Evolutionary conservation across 2,113 vertebrate species (phyloP).

Genomic region (Malurus cyaneus): DNA sequence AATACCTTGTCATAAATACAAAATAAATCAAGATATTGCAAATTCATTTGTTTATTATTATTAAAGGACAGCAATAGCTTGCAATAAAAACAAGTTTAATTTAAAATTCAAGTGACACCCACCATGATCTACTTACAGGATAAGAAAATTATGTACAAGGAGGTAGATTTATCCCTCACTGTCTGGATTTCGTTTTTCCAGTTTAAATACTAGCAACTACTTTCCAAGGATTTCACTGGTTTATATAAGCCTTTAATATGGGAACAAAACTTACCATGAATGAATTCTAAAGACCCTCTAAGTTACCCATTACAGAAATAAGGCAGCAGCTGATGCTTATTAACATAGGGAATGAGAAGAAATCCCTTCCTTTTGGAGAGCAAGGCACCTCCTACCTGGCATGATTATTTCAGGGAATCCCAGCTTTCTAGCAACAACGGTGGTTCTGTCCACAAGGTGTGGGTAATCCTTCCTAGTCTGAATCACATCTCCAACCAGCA

Average conservation of each 20-base stretch:
- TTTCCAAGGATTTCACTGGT: neutral
- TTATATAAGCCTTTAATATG: neutral
- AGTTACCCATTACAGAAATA: neutral
- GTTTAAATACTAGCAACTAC: neutral
- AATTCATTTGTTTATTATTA: neutral
- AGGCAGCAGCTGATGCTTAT: neutral
- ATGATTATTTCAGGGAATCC: slow-evolving; percentile 99
- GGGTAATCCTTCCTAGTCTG: slow-evolving; percentile 96
- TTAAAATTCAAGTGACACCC: neutral
- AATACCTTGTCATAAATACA: neutral
- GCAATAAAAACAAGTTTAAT: neutral
- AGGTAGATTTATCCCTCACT: neutral
- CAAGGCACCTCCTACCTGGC: slow-evolving; percentile 79
- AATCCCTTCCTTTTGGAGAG: neutral
- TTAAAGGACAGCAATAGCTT: neutral
- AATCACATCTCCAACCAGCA: slow-evolving; percentile 89
- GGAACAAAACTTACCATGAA: neutral
- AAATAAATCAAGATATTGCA: neutral
- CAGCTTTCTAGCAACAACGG: slow-evolving; percentile 91
- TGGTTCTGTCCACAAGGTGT: slow-evolving; percentile 95
- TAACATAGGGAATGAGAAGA: neutral
- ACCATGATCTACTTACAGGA: neutral
- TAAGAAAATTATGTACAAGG: neutral
- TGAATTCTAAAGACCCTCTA: neutral
- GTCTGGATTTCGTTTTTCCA: neutral